These are phyloP conservation scores for Corbicula japonica DNA, from an alignment of 2,888 invertebrate species.

Conservation along the genomic window DNA sequence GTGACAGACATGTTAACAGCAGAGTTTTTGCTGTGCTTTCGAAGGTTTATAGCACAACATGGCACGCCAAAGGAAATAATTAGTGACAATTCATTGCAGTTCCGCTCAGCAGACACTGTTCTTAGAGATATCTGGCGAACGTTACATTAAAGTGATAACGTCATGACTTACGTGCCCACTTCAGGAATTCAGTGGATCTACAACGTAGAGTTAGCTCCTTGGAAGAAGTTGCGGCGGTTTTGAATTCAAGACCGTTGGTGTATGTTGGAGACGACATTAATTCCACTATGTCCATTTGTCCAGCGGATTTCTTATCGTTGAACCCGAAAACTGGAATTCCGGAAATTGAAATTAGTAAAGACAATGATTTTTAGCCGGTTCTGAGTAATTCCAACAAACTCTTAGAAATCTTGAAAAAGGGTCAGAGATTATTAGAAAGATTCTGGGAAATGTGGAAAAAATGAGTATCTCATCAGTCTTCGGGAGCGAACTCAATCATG, in stretches of 20 bases:
- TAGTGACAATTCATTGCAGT: conserved; percentile 36
- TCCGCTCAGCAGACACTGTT: conserved; percentile 18
- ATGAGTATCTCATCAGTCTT: conserved; percentile 38
- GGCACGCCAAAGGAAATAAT: conserved; percentile 26
- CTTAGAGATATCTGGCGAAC: conserved; percentile 7
- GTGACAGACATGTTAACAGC: conserved; percentile 27
- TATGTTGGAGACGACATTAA: conserved; percentile 46
- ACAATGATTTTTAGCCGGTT: conserved; percentile 4
- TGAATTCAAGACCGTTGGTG: conserved; percentile 46
- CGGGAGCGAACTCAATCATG: conserved; percentile 36
- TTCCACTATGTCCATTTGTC: conserved; percentile 37
- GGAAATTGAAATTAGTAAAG: background rate
- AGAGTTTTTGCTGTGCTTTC: conserved; percentile 28
- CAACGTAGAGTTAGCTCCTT: conserved; percentile 41
- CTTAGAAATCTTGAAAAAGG: conserved; percentile 31
- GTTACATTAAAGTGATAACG: background rate
- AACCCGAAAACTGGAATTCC: conserved; percentile 46
- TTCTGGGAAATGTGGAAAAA: conserved; percentile 48
- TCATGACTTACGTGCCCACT: conserved; percentile 15
- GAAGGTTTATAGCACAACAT: conserved; percentile 25
- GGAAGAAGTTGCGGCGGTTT: conserved; percentile 37
- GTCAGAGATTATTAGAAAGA: conserved; percentile 27
- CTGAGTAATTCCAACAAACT: background rate
- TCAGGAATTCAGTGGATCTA: conserved; percentile 33
- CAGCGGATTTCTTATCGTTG: conserved; percentile 33